Evolutionary conservation across 2,888 invertebrate genomes (phyloP), one percentile per base, ranked within the genome.

Genomic region (Latheticus oryzae): DNA sequence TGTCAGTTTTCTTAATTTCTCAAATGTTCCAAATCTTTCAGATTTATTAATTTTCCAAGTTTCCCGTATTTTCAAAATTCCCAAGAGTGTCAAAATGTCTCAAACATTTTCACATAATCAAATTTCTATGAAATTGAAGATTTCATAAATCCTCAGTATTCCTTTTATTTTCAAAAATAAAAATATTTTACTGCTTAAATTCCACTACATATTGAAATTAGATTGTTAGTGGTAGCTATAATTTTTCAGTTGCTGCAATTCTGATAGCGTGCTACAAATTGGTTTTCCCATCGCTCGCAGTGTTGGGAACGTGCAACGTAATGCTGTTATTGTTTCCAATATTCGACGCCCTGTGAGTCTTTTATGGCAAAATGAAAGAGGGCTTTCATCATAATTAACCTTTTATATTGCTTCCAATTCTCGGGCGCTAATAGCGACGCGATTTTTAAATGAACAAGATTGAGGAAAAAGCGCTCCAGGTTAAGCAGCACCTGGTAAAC

Each of bases 321-420:
- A 52, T 42, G 42, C 9, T 45, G 43, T 54, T 45, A 54, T 45
- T 45, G 54, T 54, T 43, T 43, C 42, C 45, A 24, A 45, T 37
- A 45, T 33, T 42, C 33, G 52, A 33, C 42, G 42, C 24, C 42
- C 32, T 13, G 37, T 21, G 51, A 52, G 42, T 30, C 33, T 51
- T 51, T 50, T 37, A 38, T 19, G 17, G n/a, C 15, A 7, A 12
- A 33, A 24, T 33, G 32, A 42, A 33, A 33, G 13, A 42, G 5
- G 19, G 32, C 33, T 52, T 52, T 52, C 33, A 21, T 13, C 33
- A 23, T 42, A 32, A 52, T 52, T 52, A 52, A 42, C 32, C 42
- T 42, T 32, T 52, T 33, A 21, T 42, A 17, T 52, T 28, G 32
- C 23, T 32, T 33, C 15, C 30, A 17, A 30, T 43, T 43, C 43